These are phyloP conservation scores for Plagodis pulveraria DNA, from an alignment of 2,888 invertebrate genomes.

Conservation along the genomic window DNA sequence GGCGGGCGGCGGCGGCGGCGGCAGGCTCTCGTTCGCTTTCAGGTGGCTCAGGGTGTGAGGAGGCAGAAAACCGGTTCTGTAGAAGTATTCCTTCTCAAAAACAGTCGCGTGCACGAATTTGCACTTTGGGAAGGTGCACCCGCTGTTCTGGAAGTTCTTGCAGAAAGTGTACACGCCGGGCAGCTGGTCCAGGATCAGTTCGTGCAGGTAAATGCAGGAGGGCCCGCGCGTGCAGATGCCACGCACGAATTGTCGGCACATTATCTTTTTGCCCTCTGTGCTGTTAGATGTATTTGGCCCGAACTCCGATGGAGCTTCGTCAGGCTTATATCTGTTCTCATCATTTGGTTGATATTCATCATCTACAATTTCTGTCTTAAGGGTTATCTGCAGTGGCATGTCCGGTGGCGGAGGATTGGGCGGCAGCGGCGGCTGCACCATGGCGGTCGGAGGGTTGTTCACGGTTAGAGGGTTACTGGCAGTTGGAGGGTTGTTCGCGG, in stretches of 20 bases:
- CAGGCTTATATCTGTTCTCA: background rate
- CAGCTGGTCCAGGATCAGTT: constrained; percentile 57
- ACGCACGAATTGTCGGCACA: constrained; percentile 66
- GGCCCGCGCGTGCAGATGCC: constrained; percentile 60
- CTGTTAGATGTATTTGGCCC: background rate
- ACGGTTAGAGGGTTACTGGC: background rate
- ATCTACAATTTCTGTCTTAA: constrained; percentile 55
- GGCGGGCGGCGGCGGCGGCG: background rate
- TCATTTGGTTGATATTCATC: constrained; percentile 36
- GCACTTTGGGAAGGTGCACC: constrained; percentile 58
- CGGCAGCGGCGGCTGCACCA: constrained; percentile 56
- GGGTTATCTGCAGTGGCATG: constrained; percentile 35
- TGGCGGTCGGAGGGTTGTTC: background rate
- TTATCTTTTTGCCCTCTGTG: constrained; percentile 17
- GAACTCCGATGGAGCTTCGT: background rate
- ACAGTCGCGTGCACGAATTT: constrained; percentile 68
- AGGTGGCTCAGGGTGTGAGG: constrained; percentile 56
- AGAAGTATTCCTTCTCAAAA: constrained; percentile 65
- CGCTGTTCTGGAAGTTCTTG: constrained; percentile 61
- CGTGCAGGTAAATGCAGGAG: constrained; percentile 59
- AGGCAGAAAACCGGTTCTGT: constrained; percentile 60
- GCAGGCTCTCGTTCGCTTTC: constrained; percentile 37
- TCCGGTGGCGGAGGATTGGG: constrained; percentile 57
- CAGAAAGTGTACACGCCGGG: constrained; percentile 65
- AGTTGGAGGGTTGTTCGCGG: no score